phyloP scores from a whole-genome alignment of 2,888 invertebrate genomes.

The Stenolophus ochropezus region DNA sequence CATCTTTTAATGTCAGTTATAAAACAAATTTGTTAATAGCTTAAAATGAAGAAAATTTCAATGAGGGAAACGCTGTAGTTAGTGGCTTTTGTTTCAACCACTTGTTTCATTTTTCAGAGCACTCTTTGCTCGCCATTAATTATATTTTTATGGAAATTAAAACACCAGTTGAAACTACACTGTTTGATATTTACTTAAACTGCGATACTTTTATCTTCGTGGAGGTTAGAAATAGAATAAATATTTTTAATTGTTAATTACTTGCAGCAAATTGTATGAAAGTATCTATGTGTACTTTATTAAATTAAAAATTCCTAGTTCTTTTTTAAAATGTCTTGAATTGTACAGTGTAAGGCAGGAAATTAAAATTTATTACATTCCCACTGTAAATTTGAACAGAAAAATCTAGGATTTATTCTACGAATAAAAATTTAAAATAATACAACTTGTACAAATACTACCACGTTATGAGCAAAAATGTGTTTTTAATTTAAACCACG shows the following conservation, averaged over 20 bases:
- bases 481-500: too few species aligned
- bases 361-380: background rate
- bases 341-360: background rate
- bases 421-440: background rate
- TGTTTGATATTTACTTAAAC: constrained; percentile 34
- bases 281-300: constrained; percentile 19
- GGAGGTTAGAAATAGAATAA: constrained; percentile 7
- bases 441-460: background rate
- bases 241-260: constrained; percentile 31
- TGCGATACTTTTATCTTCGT: background rate
- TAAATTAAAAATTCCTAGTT: constrained; percentile 11
- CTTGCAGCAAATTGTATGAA: background rate
- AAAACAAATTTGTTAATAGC: constrained; percentile 38
- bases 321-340: background rate
- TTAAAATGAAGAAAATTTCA: constrained; percentile 1
- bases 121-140: constrained; percentile 18
- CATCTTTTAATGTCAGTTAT: constrained; percentile 14
- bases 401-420: background rate
- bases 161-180: constrained; percentile 39
- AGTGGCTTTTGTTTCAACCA: constrained; percentile 9
- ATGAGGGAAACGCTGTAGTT: background rate
- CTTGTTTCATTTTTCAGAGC: constrained; percentile 33
- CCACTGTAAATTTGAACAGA: background rate
- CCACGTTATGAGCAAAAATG: background rate
- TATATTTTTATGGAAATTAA: constrained; percentile 43